Conservation (phyloP, 2,113 vertebrate species). For the Amphiprion ocellaris region DNA sequence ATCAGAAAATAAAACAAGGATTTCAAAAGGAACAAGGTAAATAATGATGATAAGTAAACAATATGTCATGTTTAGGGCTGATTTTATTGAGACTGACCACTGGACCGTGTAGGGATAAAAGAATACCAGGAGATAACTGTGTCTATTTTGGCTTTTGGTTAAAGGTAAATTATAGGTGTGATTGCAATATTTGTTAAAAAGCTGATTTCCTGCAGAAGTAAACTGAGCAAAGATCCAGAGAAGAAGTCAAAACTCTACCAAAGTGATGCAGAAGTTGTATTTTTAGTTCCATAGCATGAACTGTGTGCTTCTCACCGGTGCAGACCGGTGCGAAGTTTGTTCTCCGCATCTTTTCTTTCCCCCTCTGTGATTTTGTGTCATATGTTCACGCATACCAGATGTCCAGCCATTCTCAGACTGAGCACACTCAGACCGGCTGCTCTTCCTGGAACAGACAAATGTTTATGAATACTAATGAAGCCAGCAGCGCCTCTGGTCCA, state of each 20-base stretch:
- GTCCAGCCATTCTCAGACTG: constrained; percentile 37
- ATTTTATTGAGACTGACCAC: no score
- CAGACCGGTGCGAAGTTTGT: no score
- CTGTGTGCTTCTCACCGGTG: no score
- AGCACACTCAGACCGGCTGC: constrained; percentile 31
- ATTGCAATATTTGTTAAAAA: background rate
- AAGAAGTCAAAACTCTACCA: background rate
- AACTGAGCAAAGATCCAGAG: background rate
- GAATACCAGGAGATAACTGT: no score
- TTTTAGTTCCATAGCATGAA: background rate
- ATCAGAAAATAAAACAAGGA: no score
- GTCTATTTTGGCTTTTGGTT: no score
- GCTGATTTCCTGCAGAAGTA: background rate
- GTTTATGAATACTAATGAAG: constrained; percentile 66
- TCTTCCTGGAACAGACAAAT: constrained; percentile 47
- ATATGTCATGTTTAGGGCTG: no score
- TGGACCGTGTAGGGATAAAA: no score
- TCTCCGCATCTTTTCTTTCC: background rate
- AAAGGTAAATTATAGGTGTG: no score
- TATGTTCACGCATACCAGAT: background rate
- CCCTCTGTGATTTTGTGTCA: constrained; percentile 6
- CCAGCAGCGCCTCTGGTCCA: constrained; percentile 3
- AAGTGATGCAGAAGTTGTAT: background rate
- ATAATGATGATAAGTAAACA: no score
- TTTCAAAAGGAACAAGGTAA: no score